Base-by-base conservation (phyloP, 2,113 vertebrate species). In the Tetraodon nigroviridis region DNA sequence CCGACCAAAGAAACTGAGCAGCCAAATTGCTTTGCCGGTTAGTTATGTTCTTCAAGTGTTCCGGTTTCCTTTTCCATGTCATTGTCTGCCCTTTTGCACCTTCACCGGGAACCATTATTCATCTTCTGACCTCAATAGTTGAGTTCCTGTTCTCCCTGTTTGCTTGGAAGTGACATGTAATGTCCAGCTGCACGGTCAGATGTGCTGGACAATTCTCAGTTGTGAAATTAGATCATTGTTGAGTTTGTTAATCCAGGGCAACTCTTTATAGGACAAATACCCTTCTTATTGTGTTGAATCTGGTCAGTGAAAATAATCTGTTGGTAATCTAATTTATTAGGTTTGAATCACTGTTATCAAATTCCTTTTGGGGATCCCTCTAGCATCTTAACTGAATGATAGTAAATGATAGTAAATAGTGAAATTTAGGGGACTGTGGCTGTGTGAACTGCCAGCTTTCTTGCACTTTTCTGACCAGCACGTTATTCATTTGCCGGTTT, bases 71-170 rank as follows among this genome's bases (percentile, higher is more conserved):
- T 64, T 80, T 61, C 80, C 73, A 44, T 88, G 86, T 80, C 77
- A 79, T 62, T 81, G 86, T 82, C 76, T 73, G 77, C 76, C 61
- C 63, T 55, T 71, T 57, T 59, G 51, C 69, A 75, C 79, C 75
- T 80, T 84, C 73, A 58, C 57, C 53, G 48, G 71, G 71, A 74
- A 69, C 64, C 66, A 75, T 73, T 61, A 73, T 72, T 54, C 66
- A 72, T 22, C 51, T 71, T 63, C 58, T 61, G 53, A 18, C 58
- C 56, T 44, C 1, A 6, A 37, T 42, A 17, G 37, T 49, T 11
- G 1, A 14, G 5, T 44, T 44, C 40, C 20, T 61, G 29, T 32
- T 64, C 46, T 56, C 65, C 52, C 37, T 74, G 45, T 73, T 69
- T 60, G 40, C 47, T 10, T 55, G 29, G 29, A 32, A 32, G 29